A percentile compares a stretch with the other conserved stretches of the same genome.
Conservation (phyloP, 2,797 vertebrate genomes). For the Vespertilio murinus region DNA sequence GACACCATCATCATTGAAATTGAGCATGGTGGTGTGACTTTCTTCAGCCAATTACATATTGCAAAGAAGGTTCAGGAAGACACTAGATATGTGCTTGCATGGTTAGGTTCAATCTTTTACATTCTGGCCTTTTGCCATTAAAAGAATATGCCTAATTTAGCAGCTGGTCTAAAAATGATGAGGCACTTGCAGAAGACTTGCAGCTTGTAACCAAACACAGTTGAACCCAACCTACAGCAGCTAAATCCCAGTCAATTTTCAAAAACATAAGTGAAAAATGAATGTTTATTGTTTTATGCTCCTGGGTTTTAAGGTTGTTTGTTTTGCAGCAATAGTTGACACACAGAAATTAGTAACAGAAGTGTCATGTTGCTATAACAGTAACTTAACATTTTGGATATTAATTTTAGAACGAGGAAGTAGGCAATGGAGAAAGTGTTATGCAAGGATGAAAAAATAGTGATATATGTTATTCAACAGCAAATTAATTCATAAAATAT, state of each 20-base stretch:
- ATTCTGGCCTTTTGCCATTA: background rate
- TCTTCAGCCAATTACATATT: background rate
- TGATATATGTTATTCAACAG: background rate
- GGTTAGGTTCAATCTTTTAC: background rate
- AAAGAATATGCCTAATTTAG: background rate
- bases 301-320: background rate
- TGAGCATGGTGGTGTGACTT: background rate
- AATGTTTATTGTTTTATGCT: background rate
- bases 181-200: background rate
- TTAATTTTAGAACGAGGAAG: background rate
- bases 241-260: background rate
- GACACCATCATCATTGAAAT: background rate
- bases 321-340: background rate
- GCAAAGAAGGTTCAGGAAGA: background rate
- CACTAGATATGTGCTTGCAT: background rate
- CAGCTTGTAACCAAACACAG: background rate
- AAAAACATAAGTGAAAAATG: background rate
- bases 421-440: background rate
- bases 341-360: background rate
- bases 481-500: conserved; percentile 7
- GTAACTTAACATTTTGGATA: background rate
- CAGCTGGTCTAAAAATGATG: background rate
- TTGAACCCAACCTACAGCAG: background rate
- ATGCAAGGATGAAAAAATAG: conserved; percentile 27
- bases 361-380: background rate